These are phyloP conservation scores for Cyclargus thomasi DNA, from an alignment of 1,140 invertebrate genomes.

Conservation along the genomic window DNA sequence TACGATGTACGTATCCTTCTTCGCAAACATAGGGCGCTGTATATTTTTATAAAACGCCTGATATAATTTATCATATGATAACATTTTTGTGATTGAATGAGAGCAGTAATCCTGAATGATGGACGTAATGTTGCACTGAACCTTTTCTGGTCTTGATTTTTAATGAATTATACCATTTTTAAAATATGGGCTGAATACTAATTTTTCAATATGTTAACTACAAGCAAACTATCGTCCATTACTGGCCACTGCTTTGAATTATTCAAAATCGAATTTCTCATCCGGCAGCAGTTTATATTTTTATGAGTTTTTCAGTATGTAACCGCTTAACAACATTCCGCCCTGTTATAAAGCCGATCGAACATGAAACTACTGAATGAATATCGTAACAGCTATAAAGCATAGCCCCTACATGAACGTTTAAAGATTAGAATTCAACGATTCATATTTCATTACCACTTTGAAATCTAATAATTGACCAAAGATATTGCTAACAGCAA, in stretches of 20 bases:
- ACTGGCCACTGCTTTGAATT: too few relatives aligned
- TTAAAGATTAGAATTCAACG: conserved; percentile 56
- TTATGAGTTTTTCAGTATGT: background rate
- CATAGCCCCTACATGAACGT: conserved; percentile 33
- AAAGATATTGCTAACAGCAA: conserved; percentile 70
- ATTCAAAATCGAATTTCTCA: too few relatives aligned
- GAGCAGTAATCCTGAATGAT: too few relatives aligned
- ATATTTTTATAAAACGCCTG: too few relatives aligned
- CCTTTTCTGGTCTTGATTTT: too few relatives aligned
- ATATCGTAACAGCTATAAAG: conserved; percentile 26
- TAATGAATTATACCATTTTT: too few relatives aligned
- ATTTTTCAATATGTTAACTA: too few relatives aligned
- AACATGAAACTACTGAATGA: conserved; percentile 20
- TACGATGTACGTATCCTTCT: background rate
- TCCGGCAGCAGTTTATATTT: background rate
- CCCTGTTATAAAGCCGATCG: background rate
- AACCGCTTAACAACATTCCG: background rate
- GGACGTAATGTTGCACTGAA: too few relatives aligned
- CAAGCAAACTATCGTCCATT: too few relatives aligned
- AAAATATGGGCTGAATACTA: too few relatives aligned
- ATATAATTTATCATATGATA: too few relatives aligned
- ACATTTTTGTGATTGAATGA: background rate
- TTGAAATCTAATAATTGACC: conserved; percentile 73
- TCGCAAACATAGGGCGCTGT: too few relatives aligned
- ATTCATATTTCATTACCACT: conserved; percentile 53